Evolutionary conservation across 2,113 vertebrate genomes (phyloP), one percentile per base, ranked within the genome.

Genomic region (Dipodomys ordii): DNA sequence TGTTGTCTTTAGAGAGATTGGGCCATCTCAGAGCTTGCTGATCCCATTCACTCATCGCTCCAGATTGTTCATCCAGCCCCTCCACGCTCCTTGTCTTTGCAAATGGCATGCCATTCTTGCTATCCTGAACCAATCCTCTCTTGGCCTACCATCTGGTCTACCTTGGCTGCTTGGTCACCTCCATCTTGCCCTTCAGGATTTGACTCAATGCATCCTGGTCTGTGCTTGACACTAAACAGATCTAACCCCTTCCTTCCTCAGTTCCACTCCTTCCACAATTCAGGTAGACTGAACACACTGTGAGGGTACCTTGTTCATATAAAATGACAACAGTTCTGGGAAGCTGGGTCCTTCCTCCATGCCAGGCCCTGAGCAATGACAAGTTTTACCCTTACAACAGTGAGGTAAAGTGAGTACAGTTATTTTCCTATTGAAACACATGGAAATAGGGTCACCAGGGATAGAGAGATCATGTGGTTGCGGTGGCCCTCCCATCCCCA

Each of bases 191-290:
- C 60, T 73, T 32, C 25, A 20, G 6, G n/a, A 15, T 39, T 9
- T n/a, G 13, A 3, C 23, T n/a, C n/a, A 81, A n/a, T 20, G 3
- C 25, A 23, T 69, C 25, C n/a, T 28, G 25, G 69, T 62, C 12
- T 1, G 20, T 10, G 35, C 35, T 12, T 30, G 0, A 62, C 7
- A 15, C 64, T 19, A 4, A 2, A 53, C n/a, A 28, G 62, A 28
- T 27, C 5, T 1, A 60, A 23, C 9, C 2, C 0, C 44, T 8
- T n/a, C 67, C 79, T 62, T 49, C 53, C 15, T 13, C 22, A 0
- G 15, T 15, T 5, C 0, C 2, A 2, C 4, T 27, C 44, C n/a
- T 32, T 25, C 7, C 7, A 28, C 62, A 1, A 8, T 0, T 2
- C 1, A 23, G 22, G 32, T 28, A 8, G 7, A 18, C 28, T 16